These are phyloP conservation scores for Passer montanus DNA, from an alignment of 2,113 vertebrate species.

Conservation along the genomic window DNA sequence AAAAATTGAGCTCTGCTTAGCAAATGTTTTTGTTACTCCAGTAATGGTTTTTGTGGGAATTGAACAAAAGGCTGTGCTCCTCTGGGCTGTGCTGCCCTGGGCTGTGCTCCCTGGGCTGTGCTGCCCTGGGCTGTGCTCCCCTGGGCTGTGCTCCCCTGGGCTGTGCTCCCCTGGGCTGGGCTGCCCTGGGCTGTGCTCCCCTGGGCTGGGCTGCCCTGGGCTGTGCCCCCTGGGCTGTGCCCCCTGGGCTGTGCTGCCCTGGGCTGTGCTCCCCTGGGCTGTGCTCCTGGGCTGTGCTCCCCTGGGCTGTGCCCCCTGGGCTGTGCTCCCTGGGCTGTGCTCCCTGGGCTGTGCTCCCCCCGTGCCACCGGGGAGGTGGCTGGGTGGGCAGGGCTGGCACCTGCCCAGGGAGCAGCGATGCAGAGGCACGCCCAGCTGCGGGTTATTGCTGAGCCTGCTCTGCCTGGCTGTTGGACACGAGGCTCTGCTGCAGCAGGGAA, in stretches of 20 bases:
- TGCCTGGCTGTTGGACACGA: neutral
- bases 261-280: accelerated
- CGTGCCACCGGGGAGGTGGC: accelerated
- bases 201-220: too few species aligned
- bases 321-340: neutral
- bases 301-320: neutral
- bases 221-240: too few species aligned
- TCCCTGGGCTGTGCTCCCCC: neutral
- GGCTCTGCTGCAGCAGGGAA: slow-evolving; percentile 16
- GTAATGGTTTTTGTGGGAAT: neutral
- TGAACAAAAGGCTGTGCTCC: neutral
- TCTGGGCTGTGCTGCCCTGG: neutral
- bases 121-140: neutral
- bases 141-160: neutral
- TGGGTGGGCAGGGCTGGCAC: accelerated
- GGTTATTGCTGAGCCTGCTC: neutral
- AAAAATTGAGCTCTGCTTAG: neutral
- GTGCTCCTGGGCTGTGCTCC: neutral
- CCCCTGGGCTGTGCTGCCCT: accelerated
- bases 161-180: neutral
- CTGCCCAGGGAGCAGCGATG: accelerated
- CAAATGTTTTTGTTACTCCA: slow-evolving; percentile 19
- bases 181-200: neutral
- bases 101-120: neutral
- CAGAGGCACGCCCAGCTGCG: neutral